Evolutionary conservation across 2,113 vertebrate genomes (phyloP).

Genomic region (Anas platyrhynchos): DNA sequence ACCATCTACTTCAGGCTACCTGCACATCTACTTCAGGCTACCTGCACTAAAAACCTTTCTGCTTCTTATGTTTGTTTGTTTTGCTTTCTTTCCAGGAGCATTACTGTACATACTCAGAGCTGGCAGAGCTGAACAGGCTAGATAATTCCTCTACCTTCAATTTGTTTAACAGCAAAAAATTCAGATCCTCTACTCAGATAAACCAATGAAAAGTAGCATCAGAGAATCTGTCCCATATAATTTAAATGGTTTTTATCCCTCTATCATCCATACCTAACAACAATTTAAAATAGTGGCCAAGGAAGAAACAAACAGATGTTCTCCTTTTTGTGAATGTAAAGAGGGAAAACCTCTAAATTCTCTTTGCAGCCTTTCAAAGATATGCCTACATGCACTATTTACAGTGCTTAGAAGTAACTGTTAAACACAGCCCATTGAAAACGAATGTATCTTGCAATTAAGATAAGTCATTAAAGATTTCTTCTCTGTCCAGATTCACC

Average conservation of each 20-base stretch:
- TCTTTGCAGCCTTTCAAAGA: background rate
- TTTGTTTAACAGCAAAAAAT: background rate
- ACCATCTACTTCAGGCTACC: background rate
- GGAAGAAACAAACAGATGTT: background rate
- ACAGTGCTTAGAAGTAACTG: constrained; percentile 3
- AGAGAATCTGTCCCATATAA: background rate
- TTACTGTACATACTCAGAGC: background rate
- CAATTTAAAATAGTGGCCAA: background rate
- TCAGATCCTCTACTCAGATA: background rate
- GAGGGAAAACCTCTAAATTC: background rate
- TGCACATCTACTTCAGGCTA: background rate
- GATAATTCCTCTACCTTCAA: background rate
- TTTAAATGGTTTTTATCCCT: background rate
- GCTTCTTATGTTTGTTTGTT: background rate
- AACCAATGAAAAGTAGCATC: background rate
- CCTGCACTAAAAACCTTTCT: background rate
- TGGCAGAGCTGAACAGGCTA: background rate
- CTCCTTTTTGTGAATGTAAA: background rate
- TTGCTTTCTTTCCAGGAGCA: background rate
- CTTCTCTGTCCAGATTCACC: constrained; percentile 38
- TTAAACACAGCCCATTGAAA: constrained; percentile 11
- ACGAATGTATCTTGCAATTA: constrained; percentile 11
- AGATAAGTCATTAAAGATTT: constrained; percentile 11
- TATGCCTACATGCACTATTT: background rate
- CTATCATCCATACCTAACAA: background rate